Base-by-base conservation (phyloP, 2,797 vertebrate genomes). In the Capromys pilorides region DNA sequence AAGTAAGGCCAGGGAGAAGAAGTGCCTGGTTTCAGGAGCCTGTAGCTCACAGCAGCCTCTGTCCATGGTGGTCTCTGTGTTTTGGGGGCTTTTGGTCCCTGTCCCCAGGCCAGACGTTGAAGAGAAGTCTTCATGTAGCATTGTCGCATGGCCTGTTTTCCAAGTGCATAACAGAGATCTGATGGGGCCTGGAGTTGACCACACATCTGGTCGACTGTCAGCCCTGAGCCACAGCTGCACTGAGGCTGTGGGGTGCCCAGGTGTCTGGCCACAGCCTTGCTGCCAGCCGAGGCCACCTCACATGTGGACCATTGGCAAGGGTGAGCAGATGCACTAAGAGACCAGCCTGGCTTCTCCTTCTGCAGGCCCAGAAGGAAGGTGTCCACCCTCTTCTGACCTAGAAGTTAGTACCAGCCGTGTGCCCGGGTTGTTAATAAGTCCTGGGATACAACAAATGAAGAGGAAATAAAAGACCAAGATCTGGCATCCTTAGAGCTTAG, bases 71-170 rank as follows among this genome's bases (percentile, higher is more conserved):
- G 57, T 54, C 6, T 7, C 33, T 41, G 13, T 33, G 67, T 39
- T 28, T 54, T 31, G 0, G 10, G 66, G 49, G 13, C 5, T 6
- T 64, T 82, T n/a, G 54, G 45, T 41, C 80, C 24, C 86, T 41
- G 26, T 87, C 31, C 45, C 26, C 4, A 31, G 62, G 41, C 62
- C 2, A 24, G 88, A 19, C 66, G 75, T 54, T 57, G 73, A 39
- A 62, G 62, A 54, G 51, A 13, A 51, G 19, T 49, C 1, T 54
- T 51, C 3, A 1, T 6, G 16, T 51, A 59, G 54, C 24, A 10
- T 49, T 96, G 96, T 92, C 39, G 86, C 61, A 93, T 90, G 85
- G 90, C 86, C 88, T 67, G 61, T 82, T 86, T 97, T 96, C 69
- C 66, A 80, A 73, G 93, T 24, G 45, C 2, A 0, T 33, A 45